Percentiles rank a stretch among this genome's conserved stretches.
phyloP scores from a whole-genome alignment of 2,113 vertebrate genomes.

The Carollia perspicillata region DNA sequence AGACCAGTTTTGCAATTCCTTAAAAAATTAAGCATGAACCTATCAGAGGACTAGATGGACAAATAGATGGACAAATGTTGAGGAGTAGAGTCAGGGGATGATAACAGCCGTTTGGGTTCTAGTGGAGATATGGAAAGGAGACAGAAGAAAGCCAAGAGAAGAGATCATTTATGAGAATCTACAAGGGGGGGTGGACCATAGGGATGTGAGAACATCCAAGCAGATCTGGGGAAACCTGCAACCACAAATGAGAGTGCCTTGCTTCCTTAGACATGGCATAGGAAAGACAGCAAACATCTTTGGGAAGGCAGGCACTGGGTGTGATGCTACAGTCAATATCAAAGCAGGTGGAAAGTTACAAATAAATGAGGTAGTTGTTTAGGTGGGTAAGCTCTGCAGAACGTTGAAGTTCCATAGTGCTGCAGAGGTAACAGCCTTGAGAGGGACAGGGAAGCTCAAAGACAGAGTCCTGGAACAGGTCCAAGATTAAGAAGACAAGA shows the following conservation, averaged over 20 bases:
- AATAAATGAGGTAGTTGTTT: not conserved
- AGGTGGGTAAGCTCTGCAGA: not conserved
- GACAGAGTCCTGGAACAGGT: not conserved
- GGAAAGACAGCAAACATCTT: not conserved
- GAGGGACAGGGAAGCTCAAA: not conserved
- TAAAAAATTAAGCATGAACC: not conserved
- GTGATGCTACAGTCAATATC: not conserved
- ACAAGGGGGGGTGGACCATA: not conserved
- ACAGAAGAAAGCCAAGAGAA: not conserved
- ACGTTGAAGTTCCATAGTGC: not conserved
- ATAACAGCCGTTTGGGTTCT: not conserved
- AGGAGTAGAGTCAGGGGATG: not conserved
- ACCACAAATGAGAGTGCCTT: not conserved
- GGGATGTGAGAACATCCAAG: not conserved
- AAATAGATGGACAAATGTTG: not conserved
- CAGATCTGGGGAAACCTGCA: not conserved
- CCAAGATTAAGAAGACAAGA: not conserved
- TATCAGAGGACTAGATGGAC: not conserved
- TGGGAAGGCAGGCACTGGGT: not conserved
- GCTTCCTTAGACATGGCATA: not conserved
- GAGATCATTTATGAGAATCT: not conserved
- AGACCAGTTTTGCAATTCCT: not conserved
- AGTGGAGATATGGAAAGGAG: not conserved
- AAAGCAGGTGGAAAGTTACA: not conserved
- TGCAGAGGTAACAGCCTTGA: not conserved